Conservation (phyloP, 2,797 vertebrate species). For the Choloepus didactylus region DNA sequence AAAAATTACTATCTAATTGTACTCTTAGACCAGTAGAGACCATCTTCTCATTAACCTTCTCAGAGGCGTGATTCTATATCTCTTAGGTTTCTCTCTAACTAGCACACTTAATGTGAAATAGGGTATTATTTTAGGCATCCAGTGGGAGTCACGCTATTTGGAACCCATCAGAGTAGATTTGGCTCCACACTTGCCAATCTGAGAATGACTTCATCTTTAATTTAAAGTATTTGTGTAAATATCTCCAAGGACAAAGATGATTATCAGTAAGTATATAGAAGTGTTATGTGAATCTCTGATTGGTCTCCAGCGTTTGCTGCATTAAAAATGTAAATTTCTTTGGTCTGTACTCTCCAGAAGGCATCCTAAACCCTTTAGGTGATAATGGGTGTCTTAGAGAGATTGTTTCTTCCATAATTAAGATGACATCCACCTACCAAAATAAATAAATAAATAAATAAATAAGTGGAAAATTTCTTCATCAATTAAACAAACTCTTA, state of each 20-base stretch:
- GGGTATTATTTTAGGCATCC: not conserved
- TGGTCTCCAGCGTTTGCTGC: slow-evolving; percentile 56
- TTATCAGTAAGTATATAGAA: slow-evolving; percentile 39
- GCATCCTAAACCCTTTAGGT: not conserved
- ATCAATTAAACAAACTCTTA: not conserved
- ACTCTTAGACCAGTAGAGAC: not conserved
- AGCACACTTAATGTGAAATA: slow-evolving; percentile 6
- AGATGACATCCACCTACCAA: not conserved
- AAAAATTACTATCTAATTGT: slow-evolving; percentile 32
- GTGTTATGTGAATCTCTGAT: slow-evolving; percentile 42
- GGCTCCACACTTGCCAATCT: not conserved
- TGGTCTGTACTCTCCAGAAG: not conserved
- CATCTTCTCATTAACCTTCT: slow-evolving; percentile 51
- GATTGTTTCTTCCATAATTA: slow-evolving; percentile 16
- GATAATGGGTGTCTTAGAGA: not conserved
- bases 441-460: not conserved
- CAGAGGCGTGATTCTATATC: slow-evolving; percentile 14
- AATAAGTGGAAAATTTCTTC: not conserved
- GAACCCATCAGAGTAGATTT: slow-evolving; percentile 27
- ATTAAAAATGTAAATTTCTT: slow-evolving; percentile 49
- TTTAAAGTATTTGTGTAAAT: slow-evolving; percentile 62
- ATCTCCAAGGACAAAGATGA: slow-evolving; percentile 50
- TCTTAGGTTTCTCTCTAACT: slow-evolving; percentile 51
- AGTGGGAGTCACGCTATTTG: slow-evolving; percentile 31
- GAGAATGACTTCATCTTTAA: slow-evolving; percentile 71